Evolutionary conservation across 2,113 vertebrate genomes (phyloP).

Genomic region (Entomyzon cyanotis): DNA sequence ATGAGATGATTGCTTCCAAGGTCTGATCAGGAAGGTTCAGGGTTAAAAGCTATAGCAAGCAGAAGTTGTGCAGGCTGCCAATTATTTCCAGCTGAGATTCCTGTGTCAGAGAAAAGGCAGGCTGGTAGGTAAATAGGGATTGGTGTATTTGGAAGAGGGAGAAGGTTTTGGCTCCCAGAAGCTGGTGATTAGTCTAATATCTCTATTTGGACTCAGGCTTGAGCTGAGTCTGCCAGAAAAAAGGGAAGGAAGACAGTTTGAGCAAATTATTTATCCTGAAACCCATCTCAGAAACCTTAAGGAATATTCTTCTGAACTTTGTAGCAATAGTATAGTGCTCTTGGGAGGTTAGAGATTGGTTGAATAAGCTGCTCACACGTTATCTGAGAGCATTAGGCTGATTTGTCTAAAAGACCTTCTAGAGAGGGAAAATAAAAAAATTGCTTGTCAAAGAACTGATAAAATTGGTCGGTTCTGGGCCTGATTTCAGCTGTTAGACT

Average conservation of each 20-base stretch:
- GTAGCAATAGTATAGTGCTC: not conserved
- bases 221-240: not conserved
- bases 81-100: slow-evolving; percentile 7
- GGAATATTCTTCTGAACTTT: slow-evolving; percentile 2
- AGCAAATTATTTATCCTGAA: slow-evolving; percentile 7
- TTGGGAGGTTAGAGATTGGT: not conserved
- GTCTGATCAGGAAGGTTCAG: not conserved
- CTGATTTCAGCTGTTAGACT: not conserved
- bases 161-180: not conserved
- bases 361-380: not conserved
- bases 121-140: not conserved
- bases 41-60: slow-evolving; percentile 4
- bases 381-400: not conserved
- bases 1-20: not conserved
- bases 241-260: not conserved
- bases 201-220: not conserved
- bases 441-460: not conserved
- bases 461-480: not conserved
- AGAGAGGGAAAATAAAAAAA: not conserved
- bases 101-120: not conserved
- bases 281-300: not conserved
- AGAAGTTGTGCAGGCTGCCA: not conserved
- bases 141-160: not conserved
- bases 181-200: not conserved
- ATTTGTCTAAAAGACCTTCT: not conserved